Evolutionary conservation across 1,140 invertebrate species (phyloP).

Genomic region (Atopsyche davidsoni): DNA sequence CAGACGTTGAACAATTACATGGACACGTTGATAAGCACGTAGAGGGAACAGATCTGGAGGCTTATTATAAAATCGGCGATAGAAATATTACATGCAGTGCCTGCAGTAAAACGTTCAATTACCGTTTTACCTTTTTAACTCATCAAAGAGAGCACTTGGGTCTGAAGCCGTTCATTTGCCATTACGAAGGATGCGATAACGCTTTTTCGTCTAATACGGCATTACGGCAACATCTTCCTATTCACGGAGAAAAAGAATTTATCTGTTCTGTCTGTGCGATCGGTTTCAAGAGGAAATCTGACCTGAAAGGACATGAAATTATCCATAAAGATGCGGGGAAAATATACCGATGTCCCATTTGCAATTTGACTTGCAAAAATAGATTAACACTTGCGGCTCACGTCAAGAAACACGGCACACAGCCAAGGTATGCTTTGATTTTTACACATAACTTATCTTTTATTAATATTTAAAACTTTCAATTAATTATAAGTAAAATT

Average conservation of each 20-base stretch:
- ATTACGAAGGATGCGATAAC: constrained; percentile 12
- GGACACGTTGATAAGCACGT: constrained; percentile 22
- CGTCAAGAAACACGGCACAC: constrained; percentile 21
- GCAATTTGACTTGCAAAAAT: constrained; percentile 22
- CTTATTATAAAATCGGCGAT: constrained; percentile 24
- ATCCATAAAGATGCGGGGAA: constrained; percentile 26
- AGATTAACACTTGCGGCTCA: constrained; percentile 24
- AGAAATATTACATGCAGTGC: constrained; percentile 19
- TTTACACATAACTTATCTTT: neutral
- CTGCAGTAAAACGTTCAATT: constrained; percentile 16
- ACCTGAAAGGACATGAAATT: constrained; percentile 24
- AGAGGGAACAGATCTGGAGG: constrained; percentile 18
- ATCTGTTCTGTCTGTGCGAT: constrained; percentile 22
- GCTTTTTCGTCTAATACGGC: constrained; percentile 20
- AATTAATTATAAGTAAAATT: constrained; percentile 1
- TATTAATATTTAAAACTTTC: neutral
- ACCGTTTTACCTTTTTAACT: constrained; percentile 20
- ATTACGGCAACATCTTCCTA: constrained; percentile 19
- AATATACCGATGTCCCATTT: constrained; percentile 19
- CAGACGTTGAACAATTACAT: constrained; percentile 12
- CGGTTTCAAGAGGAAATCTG: constrained; percentile 27
- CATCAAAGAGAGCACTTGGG: constrained; percentile 26
- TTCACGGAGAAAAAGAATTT: constrained; percentile 22
- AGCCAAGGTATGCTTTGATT: constrained; percentile 17
- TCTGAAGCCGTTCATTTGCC: constrained; percentile 25